Conservation (phyloP, 2,888 invertebrate genomes). For the Galeopsomyia nigrocyanea region DNA sequence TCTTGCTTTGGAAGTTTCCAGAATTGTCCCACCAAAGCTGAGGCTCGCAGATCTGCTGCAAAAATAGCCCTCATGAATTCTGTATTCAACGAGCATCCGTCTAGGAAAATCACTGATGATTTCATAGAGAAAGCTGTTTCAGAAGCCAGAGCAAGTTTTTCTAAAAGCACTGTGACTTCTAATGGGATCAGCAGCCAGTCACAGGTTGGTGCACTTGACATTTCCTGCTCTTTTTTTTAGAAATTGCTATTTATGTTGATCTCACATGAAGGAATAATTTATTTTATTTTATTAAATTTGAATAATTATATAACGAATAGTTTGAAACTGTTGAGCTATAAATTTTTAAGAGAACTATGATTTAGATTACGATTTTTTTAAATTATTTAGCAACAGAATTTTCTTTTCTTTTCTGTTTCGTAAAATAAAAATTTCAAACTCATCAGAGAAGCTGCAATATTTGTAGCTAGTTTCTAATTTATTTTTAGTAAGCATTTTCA, state of each 20-base stretch:
- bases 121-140: slow-evolving; percentile 94
- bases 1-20: slow-evolving; percentile 96
- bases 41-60: slow-evolving; percentile 93
- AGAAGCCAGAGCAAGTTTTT: slow-evolving; percentile 85
- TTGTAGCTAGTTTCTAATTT: too few relatives aligned
- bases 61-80: slow-evolving; percentile 98
- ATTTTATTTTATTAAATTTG: not conserved
- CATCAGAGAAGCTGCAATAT: too few relatives aligned
- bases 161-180: slow-evolving; percentile 61
- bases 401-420: too few relatives aligned
- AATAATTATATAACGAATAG: not conserved
- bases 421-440: too few relatives aligned
- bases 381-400: too few relatives aligned
- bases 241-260: too few relatives aligned
- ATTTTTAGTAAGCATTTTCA: too few relatives aligned
- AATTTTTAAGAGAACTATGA: too few relatives aligned
- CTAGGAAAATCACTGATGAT: slow-evolving; percentile 90
- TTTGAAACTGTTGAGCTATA: too few relatives aligned
- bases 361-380: too few relatives aligned
- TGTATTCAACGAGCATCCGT: slow-evolving; percentile 96
- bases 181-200: slow-evolving; percentile 52
- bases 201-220: slow-evolving; percentile 20
- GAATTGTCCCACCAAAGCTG: slow-evolving; percentile 96
- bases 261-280: not conserved
- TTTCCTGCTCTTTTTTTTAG: not conserved